Evolutionary conservation across 2,797 vertebrate genomes (phyloP).

Genomic region (Sciurus carolinensis): DNA sequence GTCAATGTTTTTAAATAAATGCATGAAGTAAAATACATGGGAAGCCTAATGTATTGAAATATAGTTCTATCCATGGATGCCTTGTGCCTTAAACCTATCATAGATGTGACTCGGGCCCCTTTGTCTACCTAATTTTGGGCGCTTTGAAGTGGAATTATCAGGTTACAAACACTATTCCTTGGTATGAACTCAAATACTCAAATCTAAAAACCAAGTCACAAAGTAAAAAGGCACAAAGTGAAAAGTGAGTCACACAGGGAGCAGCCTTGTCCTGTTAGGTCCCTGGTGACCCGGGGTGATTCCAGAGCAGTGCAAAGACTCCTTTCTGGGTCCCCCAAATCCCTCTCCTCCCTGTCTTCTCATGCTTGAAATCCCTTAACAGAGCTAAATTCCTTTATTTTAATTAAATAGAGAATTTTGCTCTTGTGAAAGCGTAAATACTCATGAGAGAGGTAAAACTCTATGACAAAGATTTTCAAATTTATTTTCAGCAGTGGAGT

Average conservation of each 20-base stretch:
- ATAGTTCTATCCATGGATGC: not conserved
- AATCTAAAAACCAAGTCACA: not conserved
- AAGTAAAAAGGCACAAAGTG: not conserved
- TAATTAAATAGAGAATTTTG: constrained; percentile 82
- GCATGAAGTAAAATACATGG: constrained; percentile 34
- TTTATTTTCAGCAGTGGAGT: constrained; percentile 68
- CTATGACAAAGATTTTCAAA: constrained; percentile 70
- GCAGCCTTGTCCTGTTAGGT: not conserved
- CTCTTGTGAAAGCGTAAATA: constrained; percentile 79
- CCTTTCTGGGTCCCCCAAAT: not conserved
- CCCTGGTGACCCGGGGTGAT: not conserved
- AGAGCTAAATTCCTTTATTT: constrained; percentile 74
- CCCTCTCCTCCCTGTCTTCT: constrained; percentile 47
- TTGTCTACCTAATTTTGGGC: not conserved
- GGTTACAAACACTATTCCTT: constrained; percentile 28
- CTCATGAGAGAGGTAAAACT: constrained; percentile 70
- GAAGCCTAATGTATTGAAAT: constrained; percentile 30
- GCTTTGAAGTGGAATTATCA: constrained; percentile 23
- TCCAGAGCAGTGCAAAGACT: not conserved
- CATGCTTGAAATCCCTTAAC: constrained; percentile 71
- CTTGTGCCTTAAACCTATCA: not conserved
- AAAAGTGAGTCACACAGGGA: not conserved
- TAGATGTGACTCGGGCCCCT: not conserved
- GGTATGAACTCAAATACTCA: not conserved
- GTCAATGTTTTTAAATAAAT: constrained; percentile 25